A percentile compares a stretch with the other conserved stretches of the same genome.
phyloP scores from a whole-genome alignment of 2,888 invertebrate genomes.

The Drosophila vallismaia region DNA sequence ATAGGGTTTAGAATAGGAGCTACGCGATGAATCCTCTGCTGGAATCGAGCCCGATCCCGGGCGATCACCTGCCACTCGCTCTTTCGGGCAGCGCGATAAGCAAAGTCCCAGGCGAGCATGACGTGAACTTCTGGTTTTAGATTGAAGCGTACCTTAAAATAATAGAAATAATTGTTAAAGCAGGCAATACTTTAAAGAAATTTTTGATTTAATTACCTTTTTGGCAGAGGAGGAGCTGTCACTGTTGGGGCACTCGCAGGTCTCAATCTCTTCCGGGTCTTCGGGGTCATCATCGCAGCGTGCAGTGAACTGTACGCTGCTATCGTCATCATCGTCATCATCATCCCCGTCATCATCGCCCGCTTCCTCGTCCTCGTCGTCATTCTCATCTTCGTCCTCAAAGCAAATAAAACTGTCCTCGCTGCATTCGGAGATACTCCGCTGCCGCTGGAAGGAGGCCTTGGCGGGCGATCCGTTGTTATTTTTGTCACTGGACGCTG shows the following conservation, averaged over 20 bases:
- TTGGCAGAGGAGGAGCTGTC: conserved; percentile 23
- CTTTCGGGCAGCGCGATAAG: conserved; percentile 86
- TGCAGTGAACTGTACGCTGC: conserved; percentile 24
- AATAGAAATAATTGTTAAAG: no score
- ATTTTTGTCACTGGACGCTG: conserved; percentile 41
- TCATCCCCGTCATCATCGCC: conserved; percentile 19
- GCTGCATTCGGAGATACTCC: conserved; percentile 66
- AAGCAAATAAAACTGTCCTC: conserved; percentile 71
- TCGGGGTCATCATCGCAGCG: conserved; percentile 36
- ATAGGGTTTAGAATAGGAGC: conserved; percentile 72
- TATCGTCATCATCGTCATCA: conserved; percentile 29
- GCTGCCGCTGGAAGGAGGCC: conserved; percentile 45
- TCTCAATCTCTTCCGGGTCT: conserved; percentile 14
- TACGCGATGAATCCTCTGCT: conserved; percentile 73
- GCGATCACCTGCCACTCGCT: conserved; percentile 87
- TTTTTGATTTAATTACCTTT: conserved; percentile 6
- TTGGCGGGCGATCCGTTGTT: conserved; percentile 11
- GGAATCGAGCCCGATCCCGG: conserved; percentile 84
- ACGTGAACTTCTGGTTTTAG: conserved; percentile 85
- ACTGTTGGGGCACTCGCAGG: conserved; percentile 30
- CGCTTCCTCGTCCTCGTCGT: conserved; percentile 29
- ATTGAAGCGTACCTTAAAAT: conserved; percentile 86
- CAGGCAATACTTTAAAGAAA: not conserved
- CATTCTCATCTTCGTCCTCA: conserved; percentile 52
- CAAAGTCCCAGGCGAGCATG: conserved; percentile 87